Conservation (phyloP, 2,888 invertebrate genomes). For the Rotaria socialis region DNA sequence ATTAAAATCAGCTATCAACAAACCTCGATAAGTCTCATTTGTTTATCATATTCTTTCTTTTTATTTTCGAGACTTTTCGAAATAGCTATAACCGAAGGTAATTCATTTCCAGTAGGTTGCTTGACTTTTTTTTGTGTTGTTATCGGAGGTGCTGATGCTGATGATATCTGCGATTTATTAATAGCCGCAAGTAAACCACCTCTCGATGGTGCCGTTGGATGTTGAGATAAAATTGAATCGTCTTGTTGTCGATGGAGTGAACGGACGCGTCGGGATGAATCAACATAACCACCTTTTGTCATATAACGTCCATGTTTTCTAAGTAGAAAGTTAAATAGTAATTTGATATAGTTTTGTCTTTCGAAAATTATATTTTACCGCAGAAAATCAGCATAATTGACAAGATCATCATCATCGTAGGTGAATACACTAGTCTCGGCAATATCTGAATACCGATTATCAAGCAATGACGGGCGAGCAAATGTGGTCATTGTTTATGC, state of each 20-base stretch:
- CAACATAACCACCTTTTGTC: conserved; percentile 45
- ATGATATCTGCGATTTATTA: neutral
- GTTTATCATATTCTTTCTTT: conserved; percentile 54
- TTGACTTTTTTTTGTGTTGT: neutral
- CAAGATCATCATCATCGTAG: conserved; percentile 45
- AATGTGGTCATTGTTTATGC: conserved; percentile 40
- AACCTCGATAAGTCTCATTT: conserved; percentile 54
- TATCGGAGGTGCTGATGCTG: neutral
- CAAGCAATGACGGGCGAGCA: conserved; percentile 33
- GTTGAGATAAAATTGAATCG: neutral
- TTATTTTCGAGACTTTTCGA: conserved; percentile 50
- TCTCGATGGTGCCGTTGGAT: neutral
- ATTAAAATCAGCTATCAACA: neutral
- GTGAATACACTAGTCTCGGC: conserved; percentile 43
- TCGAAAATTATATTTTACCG: neutral
- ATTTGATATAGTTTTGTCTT: neutral
- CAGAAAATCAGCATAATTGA: conserved; percentile 46
- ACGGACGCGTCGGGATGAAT: conserved; percentile 39
- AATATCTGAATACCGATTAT: conserved; percentile 42
- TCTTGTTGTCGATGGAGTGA: conserved; percentile 41
- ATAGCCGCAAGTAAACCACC: neutral
- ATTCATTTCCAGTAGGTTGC: conserved; percentile 10
- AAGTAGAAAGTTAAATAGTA: neutral
- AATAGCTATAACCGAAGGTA: conserved; percentile 34
- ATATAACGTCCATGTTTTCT: conserved; percentile 46